Base-by-base conservation (phyloP, 2,888 invertebrate genomes). In the Phengaris alcon region DNA sequence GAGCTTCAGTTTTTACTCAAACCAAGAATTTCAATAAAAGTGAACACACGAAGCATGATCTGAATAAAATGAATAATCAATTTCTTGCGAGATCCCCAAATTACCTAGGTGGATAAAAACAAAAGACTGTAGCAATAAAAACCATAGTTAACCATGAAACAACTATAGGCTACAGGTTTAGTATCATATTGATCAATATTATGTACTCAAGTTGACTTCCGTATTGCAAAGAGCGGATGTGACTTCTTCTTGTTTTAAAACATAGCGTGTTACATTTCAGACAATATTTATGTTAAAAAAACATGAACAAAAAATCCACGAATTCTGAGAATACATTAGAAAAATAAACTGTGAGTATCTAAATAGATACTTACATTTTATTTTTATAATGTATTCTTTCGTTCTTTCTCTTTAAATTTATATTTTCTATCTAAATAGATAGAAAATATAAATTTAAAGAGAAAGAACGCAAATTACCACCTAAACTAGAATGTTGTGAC, bases 11-110 rank as follows among this genome's bases (percentile, higher is more conserved):
- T 64, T 44, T 64, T 35, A 59, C 35, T 64, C 12, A 64, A 64
- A 35, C 35, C 13, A 35, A 64, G 12, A 12, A 64, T 64, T 64
- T 44, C 35, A 44, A 64, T 64, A 64, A 64, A 64, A 64, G 64
- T 64, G 64, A 64, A 44, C 64, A 64, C 64, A 64, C 64, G 35
- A 64, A 64, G 64, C 44, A 44, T 64, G 64, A 44, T 64, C 64
- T 13, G 64, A 64, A 64, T 64, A 44, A 64, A 35, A 64, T 64
- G 44, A 44, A 35, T 35, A 64, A 64, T 12, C 10, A 6, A 2
- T 13, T 12, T 44, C 35, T 44, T 64, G 35, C 6, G 35, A 64
- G 64, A 4, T 44, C 35, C 13, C 35, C 35, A 35, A 44, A 48
- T 7, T 48, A 48, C 10, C 10, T 64, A 44, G 64, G 13, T 35